A percentile compares a stretch with the other conserved stretches of the same genome.
Conservation (phyloP, 2,797 vertebrate species). For the Sciurus carolinensis region DNA sequence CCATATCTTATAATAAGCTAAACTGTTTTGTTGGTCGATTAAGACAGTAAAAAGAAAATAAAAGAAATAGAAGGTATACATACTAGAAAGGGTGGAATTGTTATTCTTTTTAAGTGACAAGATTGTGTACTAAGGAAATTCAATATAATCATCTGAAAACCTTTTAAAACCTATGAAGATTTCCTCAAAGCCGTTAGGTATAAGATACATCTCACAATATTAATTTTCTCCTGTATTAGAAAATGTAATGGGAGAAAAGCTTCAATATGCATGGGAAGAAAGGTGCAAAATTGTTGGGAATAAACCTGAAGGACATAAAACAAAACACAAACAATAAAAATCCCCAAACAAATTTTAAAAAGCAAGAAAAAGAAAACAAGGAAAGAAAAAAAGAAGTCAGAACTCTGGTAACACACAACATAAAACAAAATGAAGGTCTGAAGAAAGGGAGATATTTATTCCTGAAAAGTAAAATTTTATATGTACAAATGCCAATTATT, state of each 20-base stretch:
- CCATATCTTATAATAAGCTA: neutral
- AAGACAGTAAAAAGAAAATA: neutral
- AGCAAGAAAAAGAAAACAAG: neutral
- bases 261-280: neutral
- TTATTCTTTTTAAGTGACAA: neutral
- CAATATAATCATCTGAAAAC: neutral
- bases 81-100: neutral
- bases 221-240: neutral
- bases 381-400: neutral
- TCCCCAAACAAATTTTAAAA: neutral
- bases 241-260: neutral
- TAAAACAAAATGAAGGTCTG: neutral
- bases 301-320: neutral
- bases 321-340: neutral
- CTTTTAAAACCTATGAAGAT: neutral
- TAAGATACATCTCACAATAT: neutral
- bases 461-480: neutral
- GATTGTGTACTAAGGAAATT: no score
- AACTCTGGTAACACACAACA: neutral
- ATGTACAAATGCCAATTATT: neutral
- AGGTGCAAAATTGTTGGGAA: neutral
- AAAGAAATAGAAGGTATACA: neutral
- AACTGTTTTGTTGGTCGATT: neutral
- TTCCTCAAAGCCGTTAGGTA: neutral
- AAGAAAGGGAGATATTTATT: neutral